phyloP scores from a whole-genome alignment of 2,113 vertebrate genomes.

The Gavialis gangeticus region DNA sequence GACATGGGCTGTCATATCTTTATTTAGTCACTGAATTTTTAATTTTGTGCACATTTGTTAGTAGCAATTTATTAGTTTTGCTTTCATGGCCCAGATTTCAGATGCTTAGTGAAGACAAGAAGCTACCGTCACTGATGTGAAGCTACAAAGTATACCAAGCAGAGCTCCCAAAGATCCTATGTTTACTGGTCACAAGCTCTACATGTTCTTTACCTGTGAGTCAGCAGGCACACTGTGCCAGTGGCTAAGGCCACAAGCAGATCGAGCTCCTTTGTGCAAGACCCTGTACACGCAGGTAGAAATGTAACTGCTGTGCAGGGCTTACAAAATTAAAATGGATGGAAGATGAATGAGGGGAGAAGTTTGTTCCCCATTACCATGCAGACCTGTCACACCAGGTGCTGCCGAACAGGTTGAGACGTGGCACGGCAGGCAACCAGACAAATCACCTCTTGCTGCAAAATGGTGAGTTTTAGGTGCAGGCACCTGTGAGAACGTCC shows the following conservation, averaged over 20 bases:
- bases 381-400: not conserved
- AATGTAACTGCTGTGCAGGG: rapidly evolving
- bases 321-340: not conserved
- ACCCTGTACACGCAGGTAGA: not conserved
- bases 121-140: rapidly evolving
- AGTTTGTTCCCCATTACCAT: not conserved
- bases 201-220: not conserved
- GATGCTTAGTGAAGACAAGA: not conserved
- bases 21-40: not conserved
- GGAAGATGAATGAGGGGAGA: not conserved
- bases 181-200: not conserved
- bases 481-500: rapidly evolving
- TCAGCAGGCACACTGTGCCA: rapidly evolving
- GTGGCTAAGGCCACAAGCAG: not conserved
- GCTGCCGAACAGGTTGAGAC: rapidly evolving
- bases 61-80: not conserved
- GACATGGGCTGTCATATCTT: not conserved
- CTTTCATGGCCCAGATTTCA: not conserved
- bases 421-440: not conserved
- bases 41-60: not conserved
- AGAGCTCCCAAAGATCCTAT: not conserved
- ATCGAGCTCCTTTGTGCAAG: not conserved
- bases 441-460: not conserved
- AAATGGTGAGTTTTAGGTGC: not conserved
- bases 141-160: not conserved